Base-by-base conservation (phyloP, 2,888 invertebrate species). In the Mythimna loreyi region DNA sequence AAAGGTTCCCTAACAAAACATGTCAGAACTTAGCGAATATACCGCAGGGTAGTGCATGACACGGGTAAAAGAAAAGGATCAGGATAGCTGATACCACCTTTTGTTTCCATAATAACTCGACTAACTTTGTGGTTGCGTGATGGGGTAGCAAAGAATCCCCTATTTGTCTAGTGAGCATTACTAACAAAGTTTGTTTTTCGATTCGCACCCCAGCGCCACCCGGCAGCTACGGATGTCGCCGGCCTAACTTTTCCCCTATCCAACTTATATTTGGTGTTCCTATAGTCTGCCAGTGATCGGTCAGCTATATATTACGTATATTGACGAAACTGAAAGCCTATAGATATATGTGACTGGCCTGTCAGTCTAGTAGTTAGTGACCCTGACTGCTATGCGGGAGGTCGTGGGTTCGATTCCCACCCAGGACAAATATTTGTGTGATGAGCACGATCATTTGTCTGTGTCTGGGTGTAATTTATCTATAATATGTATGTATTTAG, bases 121-220 rank as follows among this genome's bases (percentile, higher is more conserved):
- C 78, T 79, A 87, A 90, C 87, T 89, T 85, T 82, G 75, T 75
- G 85, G 86, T 88, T 82, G 89, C 90, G 89, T 90, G 90, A 85
- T 86, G 83, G 81, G 77, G 79, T 85, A 85, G 85, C 88, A 88
- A 90, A 88, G 88, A 88, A 87, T 85, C 81, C 79, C 81, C 75
- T 86, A 88, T 90, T 90, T 88, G 89, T 90, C 85, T 89, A 82
- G 83, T 80, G 77, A 84, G 85, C 86, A 85, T 85, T 85, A 86
- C 81, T 80, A 77, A 64, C 69, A 81, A 84, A 85, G 80, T 84
- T 87, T 78, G 59, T 58, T 73, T 84, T 85, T 80, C n/a, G n/a
- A n/a, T n/a, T n/a, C 60, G 58, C 80, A 55, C 64, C 77, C 78
- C 80, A 72, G 75, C 67, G 60, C 76, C 61, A 71, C 74, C 73